A percentile compares a stretch with the other conserved stretches of the same genome.
Evolutionary conservation across 2,113 vertebrate species (phyloP).

Genomic region (Addax nasomaculatus): DNA sequence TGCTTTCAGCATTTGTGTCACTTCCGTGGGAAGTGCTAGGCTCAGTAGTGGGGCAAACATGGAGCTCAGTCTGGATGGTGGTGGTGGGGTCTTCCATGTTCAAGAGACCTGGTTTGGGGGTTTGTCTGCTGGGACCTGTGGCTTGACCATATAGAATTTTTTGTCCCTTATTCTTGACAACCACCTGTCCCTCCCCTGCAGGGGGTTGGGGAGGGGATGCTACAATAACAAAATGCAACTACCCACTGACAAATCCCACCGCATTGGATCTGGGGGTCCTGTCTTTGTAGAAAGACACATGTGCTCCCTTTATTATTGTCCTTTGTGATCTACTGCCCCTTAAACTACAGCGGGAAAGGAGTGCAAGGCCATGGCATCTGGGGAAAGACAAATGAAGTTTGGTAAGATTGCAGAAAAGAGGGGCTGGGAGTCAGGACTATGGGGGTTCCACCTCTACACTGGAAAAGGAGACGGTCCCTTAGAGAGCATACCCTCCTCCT

Average conservation of each 20-base stretch:
- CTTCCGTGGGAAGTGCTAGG: not conserved
- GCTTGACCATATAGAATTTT: not conserved
- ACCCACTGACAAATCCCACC: not conserved
- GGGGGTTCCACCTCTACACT: not conserved
- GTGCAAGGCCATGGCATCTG: not conserved
- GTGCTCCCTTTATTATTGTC: not conserved
- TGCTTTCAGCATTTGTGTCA: slow-evolving; percentile 43
- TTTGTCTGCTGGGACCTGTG: not conserved
- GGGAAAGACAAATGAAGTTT: slow-evolving; percentile 8
- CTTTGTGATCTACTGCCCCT: not conserved
- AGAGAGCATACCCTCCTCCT: not conserved
- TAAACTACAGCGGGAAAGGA: not conserved
- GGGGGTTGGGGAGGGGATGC: not conserved
- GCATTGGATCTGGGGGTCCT: not conserved
- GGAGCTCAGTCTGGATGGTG: not conserved
- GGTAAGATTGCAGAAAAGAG: not conserved
- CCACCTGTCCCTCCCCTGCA: not conserved
- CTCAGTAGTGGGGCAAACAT: not conserved
- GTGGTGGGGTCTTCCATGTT: not conserved
- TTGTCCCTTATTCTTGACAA: not conserved
- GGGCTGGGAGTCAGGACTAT: not conserved
- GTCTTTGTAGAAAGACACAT: not conserved
- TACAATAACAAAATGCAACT: not conserved
- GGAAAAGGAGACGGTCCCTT: not conserved
- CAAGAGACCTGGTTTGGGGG: not conserved